Evolutionary conservation across 1,140 invertebrate genomes (phyloP).

Genomic region (Bradynema listronoti): DNA sequence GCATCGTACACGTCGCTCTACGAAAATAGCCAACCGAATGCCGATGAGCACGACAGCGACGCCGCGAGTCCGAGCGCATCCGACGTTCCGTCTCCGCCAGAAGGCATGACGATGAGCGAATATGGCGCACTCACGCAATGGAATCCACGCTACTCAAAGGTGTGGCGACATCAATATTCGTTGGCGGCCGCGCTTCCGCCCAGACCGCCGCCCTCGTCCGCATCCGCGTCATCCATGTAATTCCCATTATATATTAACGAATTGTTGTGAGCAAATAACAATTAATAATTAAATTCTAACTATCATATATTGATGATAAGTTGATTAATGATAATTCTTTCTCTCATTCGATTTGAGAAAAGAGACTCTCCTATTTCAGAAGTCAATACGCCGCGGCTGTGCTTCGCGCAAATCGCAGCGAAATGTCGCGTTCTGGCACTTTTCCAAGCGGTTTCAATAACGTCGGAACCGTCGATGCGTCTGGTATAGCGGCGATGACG

Average conservation of each 20-base stretch:
- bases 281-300: too few relatives aligned
- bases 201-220: too few relatives aligned
- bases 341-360: too few relatives aligned
- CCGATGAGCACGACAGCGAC: conserved; percentile 12
- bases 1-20: conserved; percentile 27
- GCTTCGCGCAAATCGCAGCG: conserved; percentile 9
- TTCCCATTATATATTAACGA: too few relatives aligned
- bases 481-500: neutral
- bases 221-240: too few relatives aligned
- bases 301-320: too few relatives aligned
- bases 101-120: neutral
- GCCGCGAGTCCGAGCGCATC: neutral
- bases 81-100: conserved; percentile 7
- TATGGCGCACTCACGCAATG: neutral
- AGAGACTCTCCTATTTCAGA: too few relatives aligned
- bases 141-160: conserved; percentile 6
- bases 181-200: neutral
- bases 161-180: neutral
- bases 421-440: conserved; percentile 27
- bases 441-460: conserved; percentile 4
- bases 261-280: too few relatives aligned
- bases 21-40: too few relatives aligned
- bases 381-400: too few relatives aligned
- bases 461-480: too few relatives aligned
- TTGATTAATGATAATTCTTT: too few relatives aligned